phyloP scores from a whole-genome alignment of 35 echinoderm and acorn worm genomes.

The Hemicentrotus pulcherrimus region DNA sequence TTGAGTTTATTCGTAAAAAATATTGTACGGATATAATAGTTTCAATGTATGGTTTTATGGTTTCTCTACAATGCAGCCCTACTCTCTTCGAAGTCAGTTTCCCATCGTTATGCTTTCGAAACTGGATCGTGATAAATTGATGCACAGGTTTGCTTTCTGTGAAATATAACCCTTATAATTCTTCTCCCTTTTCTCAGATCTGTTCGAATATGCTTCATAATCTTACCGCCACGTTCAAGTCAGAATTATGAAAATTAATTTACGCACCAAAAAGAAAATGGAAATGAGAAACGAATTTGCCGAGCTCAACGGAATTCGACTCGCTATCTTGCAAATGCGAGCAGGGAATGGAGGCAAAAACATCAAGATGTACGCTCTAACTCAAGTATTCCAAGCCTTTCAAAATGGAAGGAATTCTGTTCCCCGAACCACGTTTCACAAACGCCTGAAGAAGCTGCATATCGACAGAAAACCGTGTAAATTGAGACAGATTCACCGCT shows the following conservation, averaged over 20 bases:
- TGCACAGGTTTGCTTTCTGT: too few species aligned
- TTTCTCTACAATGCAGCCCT: too few species aligned
- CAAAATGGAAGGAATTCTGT: neutral
- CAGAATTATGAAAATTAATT: neutral
- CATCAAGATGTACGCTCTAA: neutral
- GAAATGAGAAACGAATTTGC: neutral
- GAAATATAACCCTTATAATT: too few species aligned
- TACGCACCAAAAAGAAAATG: neutral
- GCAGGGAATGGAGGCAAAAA: neutral
- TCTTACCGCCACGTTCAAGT: neutral
- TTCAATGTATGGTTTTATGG: too few species aligned
- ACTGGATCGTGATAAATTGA: too few species aligned
- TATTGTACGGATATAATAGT: too few species aligned
- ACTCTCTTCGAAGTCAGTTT: too few species aligned
- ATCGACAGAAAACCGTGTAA: neutral
- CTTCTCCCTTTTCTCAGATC: neutral
- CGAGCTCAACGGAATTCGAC: neutral
- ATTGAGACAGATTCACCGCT: slow-evolving; percentile 20
- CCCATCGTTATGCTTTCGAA: too few species aligned
- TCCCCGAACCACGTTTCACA: neutral
- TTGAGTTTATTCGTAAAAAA: too few species aligned
- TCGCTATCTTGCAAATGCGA: neutral
- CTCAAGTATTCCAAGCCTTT: neutral
- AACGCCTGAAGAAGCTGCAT: neutral
- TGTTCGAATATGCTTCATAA: neutral